Evolutionary conservation across 1,140 invertebrate species (phyloP), one percentile per base, ranked within the genome.

Genomic region (Drosophila pallidifrons): DNA sequence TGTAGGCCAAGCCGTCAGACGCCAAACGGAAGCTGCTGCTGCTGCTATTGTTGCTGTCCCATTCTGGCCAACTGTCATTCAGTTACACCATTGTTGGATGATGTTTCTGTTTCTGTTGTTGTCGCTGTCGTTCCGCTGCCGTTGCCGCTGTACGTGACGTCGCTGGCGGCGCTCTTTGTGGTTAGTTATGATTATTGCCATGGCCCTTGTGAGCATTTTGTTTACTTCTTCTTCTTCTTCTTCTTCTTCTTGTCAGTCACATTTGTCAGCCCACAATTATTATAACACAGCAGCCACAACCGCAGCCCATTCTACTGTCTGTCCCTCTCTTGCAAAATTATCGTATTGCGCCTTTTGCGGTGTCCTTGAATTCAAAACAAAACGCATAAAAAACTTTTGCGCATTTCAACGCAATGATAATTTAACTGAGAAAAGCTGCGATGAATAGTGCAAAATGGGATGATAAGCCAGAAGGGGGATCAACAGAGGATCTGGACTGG

Each of bases 131-230:
- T 20, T 57, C 32, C 32, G 46, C 46, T 52, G 46, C 15, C 5
- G 11, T 3, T 51, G 28, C 38, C 30, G 13, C 51, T 55, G 63
- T 65, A 51, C 51, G 63, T 65, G 41, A 46, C 15, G 72, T 63
- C 58, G 68, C 76, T 72, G 20, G 67, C 76, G 65, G 68, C 79
- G 68, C 82, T 86, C 82, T 82, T 81, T 61, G 82, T 72, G 82
- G 82, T 86, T 86, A 86, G 82, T 86, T 86, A 87, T 86, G 79
- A 86, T 86, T 86, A 86, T 86, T 87, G 75, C 68, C 82, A 73
- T 59, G 75, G 59, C 79, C 71, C 82, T 79, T 63, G 71, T 71
- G 70, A 64, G 67, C 78, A 69, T 79, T 87, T 87, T 80, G 77
- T 83, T 79, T 73, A 57, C 63, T 58, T 81, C 46, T 58, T 81